Evolutionary conservation across 1,140 invertebrate species (phyloP), one percentile per base, ranked within the genome.

Genomic region (Euschistus heros): DNA sequence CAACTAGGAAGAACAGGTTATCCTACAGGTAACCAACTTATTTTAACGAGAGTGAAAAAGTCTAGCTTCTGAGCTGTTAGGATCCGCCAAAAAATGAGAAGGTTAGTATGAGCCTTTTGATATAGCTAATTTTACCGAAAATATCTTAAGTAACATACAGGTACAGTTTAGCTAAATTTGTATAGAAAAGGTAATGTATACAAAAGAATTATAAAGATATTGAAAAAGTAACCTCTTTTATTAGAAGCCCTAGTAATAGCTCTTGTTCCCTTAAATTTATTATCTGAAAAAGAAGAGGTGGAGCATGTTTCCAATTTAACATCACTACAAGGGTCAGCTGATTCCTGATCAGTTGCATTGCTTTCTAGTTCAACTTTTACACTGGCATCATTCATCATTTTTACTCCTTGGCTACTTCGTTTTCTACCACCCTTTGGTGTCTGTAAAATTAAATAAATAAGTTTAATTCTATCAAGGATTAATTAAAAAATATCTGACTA

Each of bases 261-360:
- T 61, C 65, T 66, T 8, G 60, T 67, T n/a, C 27, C 33, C n/a
- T 42, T 33, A 2, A 10, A 26, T 44, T 78, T 85, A 69, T 80
- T 80, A 64, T 78, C 83, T 69, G 77, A 81, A 17, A 78, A 24
- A 10, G 24, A 10, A 57, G 54, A 15, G 5, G 10, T 57, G 26
- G 24, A 24, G n/a, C 20, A 20, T 6, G 20, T 57, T 2, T 57
- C 54, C 5, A 13, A 17, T 57, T 57, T 57, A 0, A 57, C 24
- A 26, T 57, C 54, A 27, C 26, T 57, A 24, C 18, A 57, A 50
- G n/a, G 47, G 8, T 57, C 54, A 22, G 54, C 1, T 2, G 33
- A 13, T 37, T 37, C 33, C 10, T 37, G 33, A 37, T 37, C 33
- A 6, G 24, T 27, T 13, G 10, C 24, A 57, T 24, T 57, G 10